These are phyloP conservation scores for Listrodromus nycthemerus DNA, from an alignment of 2,888 invertebrate genomes.

Conservation along the genomic window DNA sequence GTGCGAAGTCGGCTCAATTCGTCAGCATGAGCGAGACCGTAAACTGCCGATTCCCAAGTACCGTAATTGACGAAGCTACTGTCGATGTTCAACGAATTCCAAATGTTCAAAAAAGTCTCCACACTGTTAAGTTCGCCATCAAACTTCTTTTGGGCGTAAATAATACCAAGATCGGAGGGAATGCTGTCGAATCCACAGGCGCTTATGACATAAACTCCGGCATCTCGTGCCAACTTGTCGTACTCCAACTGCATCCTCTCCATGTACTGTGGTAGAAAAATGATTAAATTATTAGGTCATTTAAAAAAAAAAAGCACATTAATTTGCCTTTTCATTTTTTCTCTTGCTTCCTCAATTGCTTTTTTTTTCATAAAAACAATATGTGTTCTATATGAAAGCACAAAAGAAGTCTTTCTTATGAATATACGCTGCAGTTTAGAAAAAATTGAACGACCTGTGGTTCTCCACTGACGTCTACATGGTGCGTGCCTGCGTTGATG, in stretches of 20 bases:
- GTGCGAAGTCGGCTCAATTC: constrained; percentile 89
- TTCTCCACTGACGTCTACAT: constrained; percentile 97
- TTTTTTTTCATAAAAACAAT: no score
- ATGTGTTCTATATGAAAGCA: no score
- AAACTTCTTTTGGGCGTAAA: constrained; percentile 92
- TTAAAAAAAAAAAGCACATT: neutral
- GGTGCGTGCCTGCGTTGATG: constrained; percentile 91
- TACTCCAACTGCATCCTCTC: constrained; percentile 94
- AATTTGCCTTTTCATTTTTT: no score
- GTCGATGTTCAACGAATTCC: constrained; percentile 70
- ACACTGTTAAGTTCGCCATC: constrained; percentile 91
- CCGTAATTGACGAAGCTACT: constrained; percentile 90
- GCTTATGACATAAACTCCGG: constrained; percentile 94
- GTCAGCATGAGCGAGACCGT: constrained; percentile 89
- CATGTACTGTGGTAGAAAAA: constrained; percentile 88
- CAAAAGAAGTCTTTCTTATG: no score
- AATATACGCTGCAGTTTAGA: no score
- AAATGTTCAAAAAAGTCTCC: constrained; percentile 88
- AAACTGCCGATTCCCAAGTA: constrained; percentile 95
- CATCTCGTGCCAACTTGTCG: constrained; percentile 89
- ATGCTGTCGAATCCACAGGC: constrained; percentile 98
- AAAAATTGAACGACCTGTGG: constrained; percentile 87
- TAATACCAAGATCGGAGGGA: constrained; percentile 94
- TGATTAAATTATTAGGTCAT: constrained; percentile 19
- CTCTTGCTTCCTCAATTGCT: no score